Base-by-base conservation (phyloP, 2,797 vertebrate genomes). In the Cercopithecus petaurista region DNA sequence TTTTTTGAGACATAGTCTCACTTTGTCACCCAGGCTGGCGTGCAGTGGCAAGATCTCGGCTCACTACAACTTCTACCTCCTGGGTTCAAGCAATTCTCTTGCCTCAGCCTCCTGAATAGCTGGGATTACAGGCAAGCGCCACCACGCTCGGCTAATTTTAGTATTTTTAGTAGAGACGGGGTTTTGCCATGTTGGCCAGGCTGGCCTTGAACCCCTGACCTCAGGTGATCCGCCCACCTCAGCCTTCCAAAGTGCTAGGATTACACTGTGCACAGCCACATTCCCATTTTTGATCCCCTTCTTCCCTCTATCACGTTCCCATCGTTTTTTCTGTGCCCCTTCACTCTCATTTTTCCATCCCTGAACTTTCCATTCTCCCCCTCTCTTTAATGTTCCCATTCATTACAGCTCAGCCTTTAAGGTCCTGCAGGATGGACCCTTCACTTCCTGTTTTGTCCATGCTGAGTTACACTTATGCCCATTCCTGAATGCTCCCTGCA, bases 201-300 rank as follows among this genome's bases (percentile, higher is more conserved):
- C 61, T 17, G 3, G 3, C 7, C 61, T 64, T n/a, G 30, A 64
- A n/a, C 30, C 14, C 14, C 30, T 64, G 61, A 64, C 61, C 15
- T n/a, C 61, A 33, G 61, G 14, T 64, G 15, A 33, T 64, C 30
- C 7, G 15, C 14, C 30, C 30, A n/a, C 30, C 61, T 64, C 61
- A 4, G 61, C 30, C 61, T 64, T 7, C 61, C 61, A 33, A 64
- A 64, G 14, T 17, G 14, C 30, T 64, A 33, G 14, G 61, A 64
- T 64, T n/a, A 67, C 15, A 67, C 33, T 17, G 33, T 3, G 7
- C 33, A 7, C 0, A 0, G 61, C 30, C 15, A 26, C 24, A 73
- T 43, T 30, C 73, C 14, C 14, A 59, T 1, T n/a, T 41, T 50
- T 22, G 3, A n/a, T 19, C 39, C 17, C 15, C 33, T 4, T 55